phyloP scores from a whole-genome alignment of 1,140 invertebrate species.

The Bradynema listronoti region DNA sequence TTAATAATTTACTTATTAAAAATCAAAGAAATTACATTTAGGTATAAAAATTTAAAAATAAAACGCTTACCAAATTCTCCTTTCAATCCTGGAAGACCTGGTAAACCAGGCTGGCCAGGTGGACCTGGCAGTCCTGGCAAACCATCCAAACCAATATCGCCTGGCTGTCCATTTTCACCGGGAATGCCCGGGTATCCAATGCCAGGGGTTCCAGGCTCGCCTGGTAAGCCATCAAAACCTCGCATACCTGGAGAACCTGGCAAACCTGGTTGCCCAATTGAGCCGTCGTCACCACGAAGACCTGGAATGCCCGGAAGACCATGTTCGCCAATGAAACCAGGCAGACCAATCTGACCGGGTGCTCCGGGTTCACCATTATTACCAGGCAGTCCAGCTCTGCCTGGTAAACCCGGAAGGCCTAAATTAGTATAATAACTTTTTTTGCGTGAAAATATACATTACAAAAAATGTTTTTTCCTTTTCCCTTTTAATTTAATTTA shows the following conservation, averaged over 20 bases:
- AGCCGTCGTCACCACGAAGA: constrained; percentile 27
- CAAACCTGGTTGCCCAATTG: constrained; percentile 31
- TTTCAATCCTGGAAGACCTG: constrained; percentile 63
- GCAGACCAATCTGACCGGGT: constrained; percentile 18
- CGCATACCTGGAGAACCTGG: constrained; percentile 24
- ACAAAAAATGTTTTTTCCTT: no score
- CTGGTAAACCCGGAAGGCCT: constrained; percentile 39
- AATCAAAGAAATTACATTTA: neutral
- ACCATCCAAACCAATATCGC: constrained; percentile 20
- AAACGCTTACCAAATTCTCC: no score
- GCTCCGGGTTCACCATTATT: constrained; percentile 21
- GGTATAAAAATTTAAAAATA: neutral
- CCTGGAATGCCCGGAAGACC: constrained; percentile 38
- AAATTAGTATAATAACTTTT: no score
- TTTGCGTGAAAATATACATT: no score
- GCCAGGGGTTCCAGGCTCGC: constrained; percentile 34
- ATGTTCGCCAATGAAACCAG: constrained; percentile 22
- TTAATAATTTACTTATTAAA: neutral
- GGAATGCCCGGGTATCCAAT: constrained; percentile 11
- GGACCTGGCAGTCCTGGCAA: constrained; percentile 21
- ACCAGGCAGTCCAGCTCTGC: constrained; percentile 27
- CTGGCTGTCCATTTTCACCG: constrained; percentile 18
- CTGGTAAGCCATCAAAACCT: constrained; percentile 25
- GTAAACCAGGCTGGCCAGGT: constrained; percentile 13
- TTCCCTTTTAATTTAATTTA: no score